These are phyloP conservation scores for Candoia aspera DNA, from an alignment of 2,113 vertebrate genomes.

Conservation along the genomic window DNA sequence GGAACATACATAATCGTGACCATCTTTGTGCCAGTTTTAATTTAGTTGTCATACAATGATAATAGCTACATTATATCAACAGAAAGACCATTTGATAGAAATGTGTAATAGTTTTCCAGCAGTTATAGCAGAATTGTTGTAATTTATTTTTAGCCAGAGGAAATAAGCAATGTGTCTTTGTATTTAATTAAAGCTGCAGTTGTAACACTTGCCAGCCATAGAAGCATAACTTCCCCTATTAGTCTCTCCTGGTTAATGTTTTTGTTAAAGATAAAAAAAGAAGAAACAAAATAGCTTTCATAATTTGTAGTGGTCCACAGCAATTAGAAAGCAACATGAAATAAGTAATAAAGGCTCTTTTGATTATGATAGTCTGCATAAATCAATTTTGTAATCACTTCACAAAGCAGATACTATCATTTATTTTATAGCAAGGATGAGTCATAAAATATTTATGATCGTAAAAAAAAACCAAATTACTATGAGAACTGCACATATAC, in stretches of 20 bases:
- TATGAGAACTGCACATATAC: slow-evolving; percentile 28
- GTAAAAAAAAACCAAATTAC: not conserved
- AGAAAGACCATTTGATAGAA: slow-evolving; percentile 3
- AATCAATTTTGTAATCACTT: slow-evolving; percentile 46
- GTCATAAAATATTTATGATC: slow-evolving; percentile 45
- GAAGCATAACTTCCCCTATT: slow-evolving; percentile 29
- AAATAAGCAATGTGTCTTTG: slow-evolving; percentile 34
- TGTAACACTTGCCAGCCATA: slow-evolving; percentile 29
- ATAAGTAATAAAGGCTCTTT: slow-evolving; percentile 42
- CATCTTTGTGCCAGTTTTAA: slow-evolving; percentile 9
- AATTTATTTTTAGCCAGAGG: slow-evolving; percentile 22
- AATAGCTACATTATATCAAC: not conserved
- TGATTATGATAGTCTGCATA: slow-evolving; percentile 40
- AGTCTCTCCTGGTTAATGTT: not conserved
- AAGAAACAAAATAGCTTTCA: slow-evolving; percentile 40
- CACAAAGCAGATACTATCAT: slow-evolving; percentile 37
- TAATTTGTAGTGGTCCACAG: slow-evolving; percentile 30
- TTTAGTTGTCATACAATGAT: slow-evolving; percentile 18
- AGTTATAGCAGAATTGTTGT: slow-evolving; percentile 35
- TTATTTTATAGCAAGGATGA: not conserved
- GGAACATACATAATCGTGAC: slow-evolving; percentile 10
- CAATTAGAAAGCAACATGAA: slow-evolving; percentile 50
- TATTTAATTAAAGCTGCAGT: slow-evolving; percentile 26
- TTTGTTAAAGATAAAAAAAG: not conserved
- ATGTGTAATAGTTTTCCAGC: slow-evolving; percentile 22